phyloP scores from a whole-genome alignment of 2,797 vertebrate species.

The Takifugu rubripes region DNA sequence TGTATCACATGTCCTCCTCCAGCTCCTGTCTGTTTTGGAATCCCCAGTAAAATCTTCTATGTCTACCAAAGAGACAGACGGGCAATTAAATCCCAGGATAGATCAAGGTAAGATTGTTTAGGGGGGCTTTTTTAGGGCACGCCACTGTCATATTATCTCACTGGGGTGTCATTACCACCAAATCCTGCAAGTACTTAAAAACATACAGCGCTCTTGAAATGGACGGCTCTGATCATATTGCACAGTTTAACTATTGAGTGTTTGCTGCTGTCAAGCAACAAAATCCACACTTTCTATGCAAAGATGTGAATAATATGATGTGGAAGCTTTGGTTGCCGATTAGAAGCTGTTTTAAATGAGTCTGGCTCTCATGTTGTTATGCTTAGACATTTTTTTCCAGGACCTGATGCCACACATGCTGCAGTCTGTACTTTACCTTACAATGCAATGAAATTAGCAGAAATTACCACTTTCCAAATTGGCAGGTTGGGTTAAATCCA shows the following conservation, averaged over 20 bases:
- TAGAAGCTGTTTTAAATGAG: constrained; percentile 25
- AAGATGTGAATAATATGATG: constrained; percentile 21
- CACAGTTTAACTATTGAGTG: constrained; percentile 3
- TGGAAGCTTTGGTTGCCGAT: constrained; percentile 7
- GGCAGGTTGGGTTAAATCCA: constrained; percentile 45
- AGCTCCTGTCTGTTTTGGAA: constrained; percentile 38
- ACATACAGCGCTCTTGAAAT: no score
- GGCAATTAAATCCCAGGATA: constrained; percentile 71
- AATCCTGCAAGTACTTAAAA: no score
- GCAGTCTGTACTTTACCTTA: constrained; percentile 40
- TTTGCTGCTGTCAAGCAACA: no score
- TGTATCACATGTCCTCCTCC: constrained; percentile 37
- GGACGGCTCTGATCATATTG: constrained; percentile 1
- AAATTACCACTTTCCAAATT: constrained; percentile 54
- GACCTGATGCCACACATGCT: constrained; percentile 10
- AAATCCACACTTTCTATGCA: background rate
- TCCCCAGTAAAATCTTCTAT: constrained; percentile 55
- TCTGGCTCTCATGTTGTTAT: constrained; percentile 17
- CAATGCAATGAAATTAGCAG: constrained; percentile 41
- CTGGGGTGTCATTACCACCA: constrained; percentile 70
- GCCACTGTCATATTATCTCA: constrained; percentile 66
- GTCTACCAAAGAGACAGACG: constrained; percentile 61
- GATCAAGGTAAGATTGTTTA: constrained; percentile 67
- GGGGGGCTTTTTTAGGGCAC: constrained; percentile 59
- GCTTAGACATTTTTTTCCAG: background rate